A percentile compares a stretch with the other conserved stretches of the same genome.
Evolutionary conservation across 2,888 invertebrate species (phyloP).

Genomic region (Macaria liturata): DNA sequence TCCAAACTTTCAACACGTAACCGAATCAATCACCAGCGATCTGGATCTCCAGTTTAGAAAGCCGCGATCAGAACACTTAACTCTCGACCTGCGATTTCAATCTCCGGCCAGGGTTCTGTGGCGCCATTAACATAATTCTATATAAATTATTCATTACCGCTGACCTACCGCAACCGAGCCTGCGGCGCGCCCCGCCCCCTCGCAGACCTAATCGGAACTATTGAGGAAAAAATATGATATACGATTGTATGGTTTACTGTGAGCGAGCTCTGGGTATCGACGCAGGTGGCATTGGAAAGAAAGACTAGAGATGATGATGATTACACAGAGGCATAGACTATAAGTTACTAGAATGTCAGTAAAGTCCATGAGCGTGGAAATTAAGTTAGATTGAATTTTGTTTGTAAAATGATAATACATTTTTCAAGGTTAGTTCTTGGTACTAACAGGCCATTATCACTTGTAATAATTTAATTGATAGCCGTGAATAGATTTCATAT

Average conservation of each 20-base stretch:
- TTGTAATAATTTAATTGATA: too few species aligned
- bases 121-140: slow-evolving; percentile 51
- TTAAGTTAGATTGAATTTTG: too few species aligned
- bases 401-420: too few species aligned
- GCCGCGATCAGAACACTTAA: slow-evolving; percentile 19
- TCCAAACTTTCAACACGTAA: too few species aligned
- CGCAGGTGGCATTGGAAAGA: background rate
- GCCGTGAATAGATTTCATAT: too few species aligned
- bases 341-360: too few species aligned
- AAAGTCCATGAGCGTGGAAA: too few species aligned
- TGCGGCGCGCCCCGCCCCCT: slow-evolving; percentile 37
- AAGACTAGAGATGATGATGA: background rate
- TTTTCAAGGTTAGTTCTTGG: too few species aligned
- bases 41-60: background rate
- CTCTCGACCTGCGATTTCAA: slow-evolving; percentile 35
- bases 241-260: slow-evolving; percentile 7
- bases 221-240: slow-evolving; percentile 17
- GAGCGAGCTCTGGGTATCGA: background rate
- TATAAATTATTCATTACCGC: slow-evolving; percentile 56
- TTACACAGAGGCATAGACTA: too few species aligned
- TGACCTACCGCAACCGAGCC: slow-evolving; percentile 53
- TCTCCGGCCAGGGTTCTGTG: slow-evolving; percentile 39
- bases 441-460: too few species aligned
- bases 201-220: slow-evolving; percentile 17
- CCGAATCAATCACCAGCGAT: background rate